Evolutionary conservation across 2,888 invertebrate species (phyloP).

Genomic region (Temnothorax ravouxi): DNA sequence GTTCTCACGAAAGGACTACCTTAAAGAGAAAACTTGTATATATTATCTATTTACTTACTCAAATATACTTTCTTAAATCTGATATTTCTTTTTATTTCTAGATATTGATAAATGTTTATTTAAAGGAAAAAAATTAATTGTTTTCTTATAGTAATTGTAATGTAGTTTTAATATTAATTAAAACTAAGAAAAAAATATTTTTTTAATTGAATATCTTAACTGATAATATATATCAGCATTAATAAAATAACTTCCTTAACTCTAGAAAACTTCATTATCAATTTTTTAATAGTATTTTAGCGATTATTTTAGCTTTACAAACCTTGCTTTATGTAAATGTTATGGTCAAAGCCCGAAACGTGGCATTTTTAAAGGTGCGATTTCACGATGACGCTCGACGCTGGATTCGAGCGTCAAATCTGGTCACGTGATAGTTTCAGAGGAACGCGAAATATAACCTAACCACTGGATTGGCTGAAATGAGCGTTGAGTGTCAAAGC

Average conservation of each 20-base stretch:
- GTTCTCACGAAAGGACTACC: no score
- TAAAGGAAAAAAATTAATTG: background rate
- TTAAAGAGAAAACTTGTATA: background rate
- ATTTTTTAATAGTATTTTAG: background rate
- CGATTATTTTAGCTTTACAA: background rate
- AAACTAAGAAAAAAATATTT: background rate
- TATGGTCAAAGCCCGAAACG: no score
- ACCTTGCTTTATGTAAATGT: background rate
- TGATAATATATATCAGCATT: background rate
- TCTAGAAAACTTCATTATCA: background rate
- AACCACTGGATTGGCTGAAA: no score
- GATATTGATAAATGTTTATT: background rate
- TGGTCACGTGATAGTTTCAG: no score
- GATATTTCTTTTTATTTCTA: background rate
- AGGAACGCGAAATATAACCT: no score
- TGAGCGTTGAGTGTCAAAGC: no score
- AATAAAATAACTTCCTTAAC: slow-evolving; percentile 5
- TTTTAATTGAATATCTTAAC: background rate
- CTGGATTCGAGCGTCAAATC: no score
- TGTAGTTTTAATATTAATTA: no score
- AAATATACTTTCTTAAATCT: background rate
- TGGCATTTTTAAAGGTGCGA: no score
- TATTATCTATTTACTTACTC: background rate
- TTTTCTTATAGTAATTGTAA: background rate
- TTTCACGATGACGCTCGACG: no score